phyloP scores from a whole-genome alignment of 2,797 vertebrate species.

The Cichlasoma orientale region DNA sequence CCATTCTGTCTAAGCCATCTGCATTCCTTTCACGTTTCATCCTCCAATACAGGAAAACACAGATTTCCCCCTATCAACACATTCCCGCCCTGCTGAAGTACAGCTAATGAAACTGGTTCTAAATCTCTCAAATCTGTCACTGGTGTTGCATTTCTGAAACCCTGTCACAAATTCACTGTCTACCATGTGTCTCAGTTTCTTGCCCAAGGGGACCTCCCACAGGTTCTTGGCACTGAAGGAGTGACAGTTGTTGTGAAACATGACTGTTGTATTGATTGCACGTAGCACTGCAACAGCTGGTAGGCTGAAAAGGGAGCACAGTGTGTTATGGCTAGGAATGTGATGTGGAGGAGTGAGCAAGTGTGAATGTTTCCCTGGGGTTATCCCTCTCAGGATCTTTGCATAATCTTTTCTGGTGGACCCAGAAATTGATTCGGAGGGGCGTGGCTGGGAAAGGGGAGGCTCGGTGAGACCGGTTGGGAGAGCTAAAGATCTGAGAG shows the following conservation, averaged over 20 bases:
- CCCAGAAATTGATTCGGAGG: conserved; percentile 52
- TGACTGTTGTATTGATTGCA: conserved; percentile 70
- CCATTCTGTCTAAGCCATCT: neutral
- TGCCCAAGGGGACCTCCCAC: conserved; percentile 63
- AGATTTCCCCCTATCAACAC: conserved; percentile 6
- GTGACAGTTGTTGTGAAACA: conserved; percentile 72
- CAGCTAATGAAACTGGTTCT: conserved; percentile 27
- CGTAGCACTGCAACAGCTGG: conserved; percentile 65
- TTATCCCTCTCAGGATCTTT: conserved; percentile 64
- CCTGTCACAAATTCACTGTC: conserved; percentile 39
- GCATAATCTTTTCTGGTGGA: conserved; percentile 66
- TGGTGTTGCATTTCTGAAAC: conserved; percentile 33
- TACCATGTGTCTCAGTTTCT: conserved; percentile 37
- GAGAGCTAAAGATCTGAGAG: conserved; percentile 5
- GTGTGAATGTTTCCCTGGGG: conserved; percentile 66
- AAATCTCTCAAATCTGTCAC: conserved; percentile 17
- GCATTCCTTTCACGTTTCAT: conserved; percentile 3
- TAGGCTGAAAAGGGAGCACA: conserved; percentile 58
- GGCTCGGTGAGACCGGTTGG: conserved; percentile 3
- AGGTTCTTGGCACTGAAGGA: conserved; percentile 63
- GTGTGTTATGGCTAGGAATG: conserved; percentile 40
- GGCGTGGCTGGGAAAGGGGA: conserved; percentile 33
- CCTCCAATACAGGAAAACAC: neutral
- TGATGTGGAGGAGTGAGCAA: conserved; percentile 64
- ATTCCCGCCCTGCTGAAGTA: neutral